Percentiles rank a stretch among this genome's conserved stretches.
These are phyloP conservation scores for Serinus canaria DNA, from an alignment of 2,113 vertebrate species.

Conservation along the genomic window DNA sequence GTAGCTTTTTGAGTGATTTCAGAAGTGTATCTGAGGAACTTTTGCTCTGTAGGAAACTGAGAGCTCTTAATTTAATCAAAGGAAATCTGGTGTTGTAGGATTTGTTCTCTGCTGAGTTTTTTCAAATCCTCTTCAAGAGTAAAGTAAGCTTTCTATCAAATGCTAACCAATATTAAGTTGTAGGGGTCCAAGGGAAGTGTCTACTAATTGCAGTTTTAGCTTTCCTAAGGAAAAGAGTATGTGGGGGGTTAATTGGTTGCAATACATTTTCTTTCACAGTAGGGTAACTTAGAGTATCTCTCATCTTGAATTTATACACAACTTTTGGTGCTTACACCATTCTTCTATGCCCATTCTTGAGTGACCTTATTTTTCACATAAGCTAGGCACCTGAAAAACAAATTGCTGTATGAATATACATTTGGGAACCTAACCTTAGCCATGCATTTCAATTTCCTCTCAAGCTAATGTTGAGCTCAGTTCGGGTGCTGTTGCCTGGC, in stretches of 20 bases:
- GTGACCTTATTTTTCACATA: background rate
- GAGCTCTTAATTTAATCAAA: background rate
- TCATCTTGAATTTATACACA: background rate
- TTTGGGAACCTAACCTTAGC: background rate
- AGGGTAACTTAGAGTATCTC: background rate
- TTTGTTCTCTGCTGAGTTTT: background rate
- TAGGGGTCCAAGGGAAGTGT: background rate
- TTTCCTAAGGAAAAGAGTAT: background rate
- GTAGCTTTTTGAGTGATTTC: background rate
- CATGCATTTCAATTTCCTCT: background rate
- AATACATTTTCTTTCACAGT: background rate
- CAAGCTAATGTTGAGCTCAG: background rate
- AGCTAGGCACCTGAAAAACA: background rate
- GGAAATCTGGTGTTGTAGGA: background rate
- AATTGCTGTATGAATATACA: background rate
- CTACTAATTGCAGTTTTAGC: background rate
- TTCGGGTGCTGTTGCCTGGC: background rate
- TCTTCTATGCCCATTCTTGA: background rate
- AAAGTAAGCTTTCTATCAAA: background rate
- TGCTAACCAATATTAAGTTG: background rate
- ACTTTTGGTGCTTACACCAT: background rate
- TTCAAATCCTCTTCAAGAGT: background rate
- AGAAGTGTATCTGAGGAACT: background rate
- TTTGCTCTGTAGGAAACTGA: background rate
- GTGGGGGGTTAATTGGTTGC: accelerated